These are phyloP conservation scores for Atopsyche davidsoni DNA, from an alignment of 1,140 invertebrate species.

Conservation along the genomic window DNA sequence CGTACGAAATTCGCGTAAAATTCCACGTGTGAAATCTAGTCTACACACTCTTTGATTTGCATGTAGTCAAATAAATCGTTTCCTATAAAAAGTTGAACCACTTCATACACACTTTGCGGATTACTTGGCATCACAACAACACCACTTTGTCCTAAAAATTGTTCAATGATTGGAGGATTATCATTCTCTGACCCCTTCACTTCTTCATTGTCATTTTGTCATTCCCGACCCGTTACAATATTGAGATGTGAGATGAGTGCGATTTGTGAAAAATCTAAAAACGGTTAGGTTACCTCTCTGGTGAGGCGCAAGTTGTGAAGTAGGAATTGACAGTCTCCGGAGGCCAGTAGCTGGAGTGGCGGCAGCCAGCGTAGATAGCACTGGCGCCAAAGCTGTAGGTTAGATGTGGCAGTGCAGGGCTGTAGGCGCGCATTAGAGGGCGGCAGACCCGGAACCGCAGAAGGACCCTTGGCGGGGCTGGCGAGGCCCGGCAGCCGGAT, in stretches of 20 bases:
- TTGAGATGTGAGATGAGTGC: background rate
- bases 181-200: background rate
- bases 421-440: constrained; percentile 36
- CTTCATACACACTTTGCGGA: background rate
- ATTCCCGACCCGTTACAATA: background rate
- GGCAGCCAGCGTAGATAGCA: constrained; percentile 87
- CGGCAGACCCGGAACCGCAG: constrained; percentile 7
- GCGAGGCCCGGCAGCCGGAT: constrained; percentile 26
- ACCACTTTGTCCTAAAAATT: background rate
- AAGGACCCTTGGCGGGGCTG: constrained; percentile 21
- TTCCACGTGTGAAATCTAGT: no score
- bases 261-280: constrained; percentile 3
- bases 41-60: no score
- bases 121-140: background rate
- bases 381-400: constrained; percentile 76
- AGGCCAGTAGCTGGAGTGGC: constrained; percentile 71
- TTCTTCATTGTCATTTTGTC: background rate
- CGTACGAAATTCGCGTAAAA: no score
- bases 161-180: background rate
- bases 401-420: constrained; percentile 50
- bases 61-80: no score
- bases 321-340: constrained; percentile 51
- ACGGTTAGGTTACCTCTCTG: constrained; percentile 30
- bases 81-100: no score
- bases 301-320: constrained; percentile 34